phyloP scores from a whole-genome alignment of 2,113 vertebrate genomes.

The Nibea albiflora region DNA sequence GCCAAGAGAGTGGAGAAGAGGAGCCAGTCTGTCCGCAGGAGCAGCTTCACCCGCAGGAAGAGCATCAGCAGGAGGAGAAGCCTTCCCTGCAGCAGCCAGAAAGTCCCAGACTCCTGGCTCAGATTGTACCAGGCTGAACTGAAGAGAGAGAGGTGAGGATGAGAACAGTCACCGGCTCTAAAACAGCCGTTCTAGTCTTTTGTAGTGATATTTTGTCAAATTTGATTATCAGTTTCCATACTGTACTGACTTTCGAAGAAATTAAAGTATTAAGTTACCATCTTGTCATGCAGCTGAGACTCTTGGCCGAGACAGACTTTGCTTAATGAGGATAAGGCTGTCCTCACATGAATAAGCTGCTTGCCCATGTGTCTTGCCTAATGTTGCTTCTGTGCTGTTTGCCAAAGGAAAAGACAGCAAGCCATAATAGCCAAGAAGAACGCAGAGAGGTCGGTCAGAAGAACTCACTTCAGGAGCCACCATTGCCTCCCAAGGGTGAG shows the following conservation, averaged over 20 bases:
- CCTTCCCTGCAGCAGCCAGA: constrained; percentile 69
- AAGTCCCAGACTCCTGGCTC: constrained; percentile 80
- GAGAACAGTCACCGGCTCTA: not conserved
- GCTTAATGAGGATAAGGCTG: constrained; percentile 59
- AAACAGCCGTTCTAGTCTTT: not conserved
- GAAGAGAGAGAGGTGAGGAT: constrained; percentile 78
- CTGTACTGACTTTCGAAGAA: not conserved
- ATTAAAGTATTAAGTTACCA: not conserved
- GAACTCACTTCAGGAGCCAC: constrained; percentile 81
- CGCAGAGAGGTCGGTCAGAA: constrained; percentile 75
- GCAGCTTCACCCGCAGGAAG: constrained; percentile 74
- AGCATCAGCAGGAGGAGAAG: constrained; percentile 79
- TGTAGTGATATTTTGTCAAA: not conserved
- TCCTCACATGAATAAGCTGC: constrained; percentile 61
- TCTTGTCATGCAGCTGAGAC: constrained; percentile 18
- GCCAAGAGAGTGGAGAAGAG: constrained; percentile 26
- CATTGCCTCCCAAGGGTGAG: constrained; percentile 83
- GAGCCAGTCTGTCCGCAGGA: constrained; percentile 67
- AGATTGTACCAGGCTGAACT: constrained; percentile 76
- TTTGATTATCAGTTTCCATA: not conserved
- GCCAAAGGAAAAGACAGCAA: constrained; percentile 80
- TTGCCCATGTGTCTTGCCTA: constrained; percentile 40
- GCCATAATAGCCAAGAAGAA: constrained; percentile 80
- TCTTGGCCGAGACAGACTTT: constrained; percentile 27
- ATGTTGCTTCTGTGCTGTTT: constrained; percentile 46